Base-by-base conservation (phyloP, 2,888 invertebrate genomes). In the Epirrita christyi region DNA sequence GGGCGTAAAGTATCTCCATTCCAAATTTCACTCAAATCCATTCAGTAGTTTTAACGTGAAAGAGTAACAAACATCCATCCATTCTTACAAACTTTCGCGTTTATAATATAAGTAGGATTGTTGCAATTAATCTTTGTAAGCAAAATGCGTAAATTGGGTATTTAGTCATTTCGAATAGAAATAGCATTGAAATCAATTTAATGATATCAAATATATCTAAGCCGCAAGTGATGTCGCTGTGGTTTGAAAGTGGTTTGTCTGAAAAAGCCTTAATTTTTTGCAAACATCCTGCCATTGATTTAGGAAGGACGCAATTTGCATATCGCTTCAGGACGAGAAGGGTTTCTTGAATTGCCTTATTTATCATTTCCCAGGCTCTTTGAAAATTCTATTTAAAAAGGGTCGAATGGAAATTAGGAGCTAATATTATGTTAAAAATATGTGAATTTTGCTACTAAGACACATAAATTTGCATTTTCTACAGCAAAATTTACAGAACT, bases 281-380 rank as follows among this genome's bases (percentile, higher is more conserved):
- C 32, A 8, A 48, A 29, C 21, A 27, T 36, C 15, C 21, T 28
- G 27, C 13, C 7, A 6, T 38, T 21, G 36, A 36, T 37, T 36
- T 37, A 38, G 38, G 38, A 38, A 47, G 38, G 38, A 47, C 13
- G 38, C 28, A 47, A 28, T 41, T 48, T 40, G 29, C 28, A 40
- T 48, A 29, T 40, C 6, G 3, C 0, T 40, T 11, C 10, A 28
- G 29, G 40, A 15, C 7, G 14, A 6, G 40, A 32, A 29, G 32
- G 32, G 32, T 46, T 38, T 13, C 14, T 38, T 13, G 10, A 47
- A 38, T 27, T 10, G 38, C 28, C 28, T 40, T 48, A 40, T 40
- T 48, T n/a, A 48, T 32, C 13, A 38, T 48, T 29, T 38, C 13
- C 14, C 14, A 37, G 37, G n/a, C n/a, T 7, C 9, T 9, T 29